phyloP scores from a whole-genome alignment of 2,888 invertebrate species.

The Platynereis dumerilii region DNA sequence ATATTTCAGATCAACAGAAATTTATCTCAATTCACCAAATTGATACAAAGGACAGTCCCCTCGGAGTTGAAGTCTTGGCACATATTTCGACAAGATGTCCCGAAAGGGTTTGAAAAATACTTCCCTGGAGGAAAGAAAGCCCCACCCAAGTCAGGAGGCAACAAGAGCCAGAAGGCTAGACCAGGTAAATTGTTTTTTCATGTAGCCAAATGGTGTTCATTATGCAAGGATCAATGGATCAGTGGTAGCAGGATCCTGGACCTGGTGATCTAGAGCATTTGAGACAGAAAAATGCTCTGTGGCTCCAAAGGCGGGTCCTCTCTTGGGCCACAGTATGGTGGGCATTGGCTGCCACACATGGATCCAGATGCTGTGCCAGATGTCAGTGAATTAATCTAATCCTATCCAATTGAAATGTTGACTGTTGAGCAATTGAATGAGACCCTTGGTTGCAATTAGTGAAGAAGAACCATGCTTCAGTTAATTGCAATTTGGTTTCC shows the following conservation, averaged over 20 bases:
- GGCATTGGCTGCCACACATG: no score
- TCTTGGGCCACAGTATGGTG: no score
- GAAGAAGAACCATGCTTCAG: no score
- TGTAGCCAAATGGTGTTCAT: not conserved
- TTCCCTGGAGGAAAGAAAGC: conserved; percentile 70
- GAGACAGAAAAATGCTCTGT: not conserved
- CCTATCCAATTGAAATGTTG: no score
- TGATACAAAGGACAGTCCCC: no score
- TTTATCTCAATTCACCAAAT: not conserved
- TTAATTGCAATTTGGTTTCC: no score
- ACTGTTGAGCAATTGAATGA: no score
- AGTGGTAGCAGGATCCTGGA: not conserved
- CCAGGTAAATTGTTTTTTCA: conserved; percentile 8
- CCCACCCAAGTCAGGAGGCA: conserved; percentile 52
- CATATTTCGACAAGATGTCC: conserved; percentile 58
- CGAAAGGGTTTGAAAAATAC: conserved; percentile 94
- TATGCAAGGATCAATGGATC: not conserved
- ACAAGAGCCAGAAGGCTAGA: conserved; percentile 9
- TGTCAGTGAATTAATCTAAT: no score
- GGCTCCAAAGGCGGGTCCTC: no score
- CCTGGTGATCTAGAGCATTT: not conserved
- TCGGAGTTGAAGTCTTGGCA: conserved; percentile 22
- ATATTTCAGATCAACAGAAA: not conserved
- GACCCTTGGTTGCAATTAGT: no score
- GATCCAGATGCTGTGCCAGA: no score